Base-by-base conservation (phyloP, 2,888 invertebrate genomes). In the Amblyjoppa proteus region DNA sequence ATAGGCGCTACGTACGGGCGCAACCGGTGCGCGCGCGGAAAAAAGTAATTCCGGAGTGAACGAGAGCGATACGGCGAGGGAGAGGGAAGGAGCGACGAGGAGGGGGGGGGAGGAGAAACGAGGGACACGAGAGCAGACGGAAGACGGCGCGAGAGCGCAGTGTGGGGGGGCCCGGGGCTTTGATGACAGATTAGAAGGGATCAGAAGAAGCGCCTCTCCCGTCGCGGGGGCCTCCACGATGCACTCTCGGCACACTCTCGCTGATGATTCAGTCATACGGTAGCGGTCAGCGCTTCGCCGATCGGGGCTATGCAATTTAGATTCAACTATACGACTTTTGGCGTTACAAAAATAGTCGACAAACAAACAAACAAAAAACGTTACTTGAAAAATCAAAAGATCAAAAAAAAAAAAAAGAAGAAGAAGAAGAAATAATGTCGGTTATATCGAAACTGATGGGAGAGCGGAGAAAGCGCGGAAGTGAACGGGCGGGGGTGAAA, bases 181-280 rank as follows among this genome's bases (percentile, higher is more conserved):
- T 87, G 92, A 93, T 92, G 88, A 88, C 86, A 92, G 93, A 93
- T 93, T 93, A 92, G 91, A 90, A 87, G 87, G 89, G 88, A 90
- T 87, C 85, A 87, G 85, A 85, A 80, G 88, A 85, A 75, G 79
- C 84, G 74, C 75, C 82, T 81, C 75, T 77, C 73, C 69, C 78
- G 66, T 78, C 76, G 53, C 74, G 53, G 51, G 69, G 51, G 69
- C 64, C 45, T 76, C 68, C 53, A 11, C 31, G 28, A 45, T 74
- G 49, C 58, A 20, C 13, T 38, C 45, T 3, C 51, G 34, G 41
- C 34, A 13, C 71, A n/a, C 56, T 20, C 64, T 70, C 74, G 58
- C 81, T 56, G 69, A 25, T 56, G 69, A 68, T 71, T 34, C 81
- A 75, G 31, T 56, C 61, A 68, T 71, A 49, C 81, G 69, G 31